Evolutionary conservation across 2,797 vertebrate species (phyloP), one percentile per base, ranked within the genome.

Genomic region (Leuciscus waleckii): DNA sequence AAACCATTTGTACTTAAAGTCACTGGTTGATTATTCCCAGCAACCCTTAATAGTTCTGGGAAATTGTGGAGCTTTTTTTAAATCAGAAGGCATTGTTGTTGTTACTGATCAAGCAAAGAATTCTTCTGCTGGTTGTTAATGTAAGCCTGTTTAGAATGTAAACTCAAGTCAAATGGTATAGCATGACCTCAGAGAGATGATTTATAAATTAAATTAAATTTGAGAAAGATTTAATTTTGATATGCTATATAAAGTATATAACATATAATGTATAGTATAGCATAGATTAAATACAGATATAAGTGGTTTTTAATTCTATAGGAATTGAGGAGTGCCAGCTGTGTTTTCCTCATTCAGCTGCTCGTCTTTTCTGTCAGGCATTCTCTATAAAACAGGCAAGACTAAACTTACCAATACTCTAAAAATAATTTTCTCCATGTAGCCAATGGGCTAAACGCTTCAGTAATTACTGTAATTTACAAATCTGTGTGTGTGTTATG

Each of bases 11-110:
- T 35, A 32, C 74, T 54, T 84, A 39, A 49, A 16, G 71, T 43
- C 10, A 84, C 63, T 70, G 65, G 67, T 39, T 51, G 37, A 63
- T 63, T 85, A 84, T 78, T 84, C 37, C 49, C 67, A 84, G 46
- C 35, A 70, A 21, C 8, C 1, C 26, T n/a, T 43, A 58, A 58
- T 43, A 83, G 41, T 41, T 70, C 82, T 58, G 74, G 35, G 65
- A 84, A 84, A 77, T 51, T 54, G 58, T 67, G 17, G 46, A 26
- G 82, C 5, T 26, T 32, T 83, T 37, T 39, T 10, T 71, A 26
- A 21, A 41, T 63, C 14, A 76, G 32, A 63, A 54, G 61, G 9
- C 17, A 54, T 23, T 84, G 43, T 29, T 58, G 49, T 71, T 77
- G 63, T 68, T 37, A 49, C 11, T 54, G 8, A 78, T 68, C 41